Base-by-base conservation (phyloP, 2,113 vertebrate species). In the Sceloporus undulatus region DNA sequence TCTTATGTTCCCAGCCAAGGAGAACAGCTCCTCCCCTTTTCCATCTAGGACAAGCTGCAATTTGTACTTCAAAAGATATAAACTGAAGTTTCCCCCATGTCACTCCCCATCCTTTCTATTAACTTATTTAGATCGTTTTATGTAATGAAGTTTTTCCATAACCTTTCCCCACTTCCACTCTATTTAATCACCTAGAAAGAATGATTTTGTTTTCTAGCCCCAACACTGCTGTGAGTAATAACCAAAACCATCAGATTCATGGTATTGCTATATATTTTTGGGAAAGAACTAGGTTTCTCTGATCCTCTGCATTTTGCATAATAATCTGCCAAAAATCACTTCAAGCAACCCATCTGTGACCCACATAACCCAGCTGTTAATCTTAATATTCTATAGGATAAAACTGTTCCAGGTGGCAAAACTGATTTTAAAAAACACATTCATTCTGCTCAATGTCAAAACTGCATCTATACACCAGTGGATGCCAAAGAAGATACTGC, bases 391-490 rank as follows among this genome's bases (percentile, higher is more conserved):
- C 92, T 90, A 82, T 76, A 90, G 90, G 91, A 93, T 85, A 95
- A 94, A 93, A 52, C 84, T 84, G 86, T 80, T 95, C 83, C 84
- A 88, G 91, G 91, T 93, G 89, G 82, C 85, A 94, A 87, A 65
- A 89, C 85, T 90, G 90, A 95, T 94, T 94, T 94, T 94, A 94
- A 48, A 95, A 78, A 90, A 13, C 85, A 91, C 27, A 90, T 16
- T 85, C 86, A 78, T 79, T 84, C 85, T 90, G 91, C 82, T 94
- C 96, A 96, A 92, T 96, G 94, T 96, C 96, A 96, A 92, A 94
- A 92, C 96, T 92, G 85, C 54, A 90, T 89, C 95, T 9, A 18
- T 91, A 91, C 78, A 93, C 11, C 84, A 94, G 79, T 9, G 82
- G 75, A 87, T 94, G 93, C 92, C 90, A 92, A 82, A 95, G 85